Evolutionary conservation across 2,113 vertebrate species (phyloP).

Genomic region (Odontesthes bonariensis): DNA sequence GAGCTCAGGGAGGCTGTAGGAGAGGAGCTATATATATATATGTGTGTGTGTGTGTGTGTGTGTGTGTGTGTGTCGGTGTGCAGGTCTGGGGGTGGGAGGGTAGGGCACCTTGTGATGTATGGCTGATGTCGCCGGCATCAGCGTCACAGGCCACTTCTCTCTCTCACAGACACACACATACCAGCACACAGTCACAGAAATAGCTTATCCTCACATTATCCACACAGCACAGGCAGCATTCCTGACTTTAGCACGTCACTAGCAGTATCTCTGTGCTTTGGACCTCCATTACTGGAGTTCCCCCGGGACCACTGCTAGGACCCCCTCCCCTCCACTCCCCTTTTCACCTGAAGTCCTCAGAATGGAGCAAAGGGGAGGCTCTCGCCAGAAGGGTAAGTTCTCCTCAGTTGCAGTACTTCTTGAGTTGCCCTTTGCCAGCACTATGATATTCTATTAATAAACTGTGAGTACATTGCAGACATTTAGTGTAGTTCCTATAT

Average conservation of each 20-base stretch:
- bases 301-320: constrained; percentile 59
- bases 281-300: constrained; percentile 61
- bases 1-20: constrained; percentile 56
- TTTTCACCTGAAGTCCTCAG: constrained; percentile 67
- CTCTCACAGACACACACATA: constrained; percentile 57
- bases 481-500: no score
- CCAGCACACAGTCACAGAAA: constrained; percentile 65
- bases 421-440: background rate
- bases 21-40: background rate
- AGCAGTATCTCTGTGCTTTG: constrained; percentile 48
- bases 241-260: constrained; percentile 63
- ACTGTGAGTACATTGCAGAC: no score
- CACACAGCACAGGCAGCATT: constrained; percentile 66
- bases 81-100: constrained; percentile 50
- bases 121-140: constrained; percentile 70
- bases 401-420: background rate
- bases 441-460: background rate
- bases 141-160: constrained; percentile 71
- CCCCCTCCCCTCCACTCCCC: constrained; percentile 55
- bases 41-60: background rate
- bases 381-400: constrained; percentile 81
- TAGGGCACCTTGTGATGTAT: constrained; percentile 76
- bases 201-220: constrained; percentile 81
- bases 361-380: constrained; percentile 82
- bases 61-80: constrained; percentile 17